phyloP scores from a whole-genome alignment of 2,888 invertebrate species.

The Panopea generosa region DNA sequence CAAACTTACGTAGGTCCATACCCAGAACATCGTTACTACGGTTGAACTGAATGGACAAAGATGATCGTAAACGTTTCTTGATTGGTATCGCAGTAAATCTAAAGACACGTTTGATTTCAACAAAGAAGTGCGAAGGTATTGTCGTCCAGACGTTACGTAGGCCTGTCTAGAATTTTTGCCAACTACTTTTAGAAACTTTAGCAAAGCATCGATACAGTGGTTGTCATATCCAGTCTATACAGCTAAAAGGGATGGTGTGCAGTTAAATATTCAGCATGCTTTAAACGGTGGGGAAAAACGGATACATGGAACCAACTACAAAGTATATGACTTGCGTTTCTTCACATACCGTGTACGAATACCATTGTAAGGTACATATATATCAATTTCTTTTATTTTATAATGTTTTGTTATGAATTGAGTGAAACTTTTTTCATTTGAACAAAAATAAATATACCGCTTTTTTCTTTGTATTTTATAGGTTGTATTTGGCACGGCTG shows the following conservation, averaged over 20 bases:
- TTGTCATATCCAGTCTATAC: not conserved
- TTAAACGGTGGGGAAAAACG: constrained; percentile 27
- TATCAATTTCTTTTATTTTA: not conserved
- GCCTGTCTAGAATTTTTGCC: no score
- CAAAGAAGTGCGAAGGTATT: no score
- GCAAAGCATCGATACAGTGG: constrained; percentile 3
- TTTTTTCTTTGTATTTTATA: not conserved
- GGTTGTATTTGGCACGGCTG: constrained; percentile 45
- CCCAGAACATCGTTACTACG: no score
- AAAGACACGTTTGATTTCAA: no score
- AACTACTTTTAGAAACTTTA: constrained; percentile 9
- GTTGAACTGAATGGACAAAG: no score
- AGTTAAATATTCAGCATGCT: constrained; percentile 18
- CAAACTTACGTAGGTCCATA: no score
- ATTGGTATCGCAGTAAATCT: no score
- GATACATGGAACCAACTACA: constrained; percentile 19
- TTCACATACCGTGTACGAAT: constrained; percentile 5
- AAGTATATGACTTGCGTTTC: constrained; percentile 23
- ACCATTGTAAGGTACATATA: not conserved
- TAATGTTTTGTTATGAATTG: not conserved
- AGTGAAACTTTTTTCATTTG: not conserved
- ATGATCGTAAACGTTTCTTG: no score
- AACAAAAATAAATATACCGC: not conserved
- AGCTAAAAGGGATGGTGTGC: not conserved
- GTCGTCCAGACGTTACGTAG: no score